Evolutionary conservation across 2,113 vertebrate genomes (phyloP).

Genomic region (Lipotes vexillifer): DNA sequence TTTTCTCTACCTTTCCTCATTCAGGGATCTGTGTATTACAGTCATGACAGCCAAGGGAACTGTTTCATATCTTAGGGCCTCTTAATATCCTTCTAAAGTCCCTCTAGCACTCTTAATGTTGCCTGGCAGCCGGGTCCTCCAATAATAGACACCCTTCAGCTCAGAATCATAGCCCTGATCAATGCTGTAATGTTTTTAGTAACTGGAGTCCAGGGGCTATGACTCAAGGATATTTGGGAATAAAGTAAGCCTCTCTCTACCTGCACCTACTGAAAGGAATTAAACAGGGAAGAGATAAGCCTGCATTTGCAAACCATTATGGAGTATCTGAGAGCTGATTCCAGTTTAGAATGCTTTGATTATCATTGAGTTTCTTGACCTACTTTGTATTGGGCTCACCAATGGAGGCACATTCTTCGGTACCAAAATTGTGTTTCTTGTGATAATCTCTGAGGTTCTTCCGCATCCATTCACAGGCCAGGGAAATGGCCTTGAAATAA

Average conservation of each 20-base stretch:
- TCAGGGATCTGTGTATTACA: neutral
- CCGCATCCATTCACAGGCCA: neutral
- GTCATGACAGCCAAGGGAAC: conserved; percentile 7
- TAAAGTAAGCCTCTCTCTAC: neutral
- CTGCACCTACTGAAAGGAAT: neutral
- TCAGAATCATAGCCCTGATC: conserved; percentile 49
- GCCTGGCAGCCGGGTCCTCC: conserved; percentile 55
- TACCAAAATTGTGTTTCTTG: neutral
- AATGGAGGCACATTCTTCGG: neutral
- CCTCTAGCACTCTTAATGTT: conserved; percentile 53
- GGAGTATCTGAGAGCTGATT: conserved; percentile 32
- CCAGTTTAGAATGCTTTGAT: conserved; percentile 46
- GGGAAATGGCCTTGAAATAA: conserved; percentile 14
- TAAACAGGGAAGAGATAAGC: neutral
- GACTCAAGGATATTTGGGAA: conserved; percentile 50
- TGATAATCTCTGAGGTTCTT: neutral
- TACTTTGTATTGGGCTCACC: conserved; percentile 9
- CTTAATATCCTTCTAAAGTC: conserved; percentile 40
- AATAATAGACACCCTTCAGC: conserved; percentile 55
- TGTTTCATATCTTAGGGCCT: conserved; percentile 41
- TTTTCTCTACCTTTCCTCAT: neutral
- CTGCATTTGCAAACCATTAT: conserved; percentile 28
- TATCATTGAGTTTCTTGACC: conserved; percentile 28
- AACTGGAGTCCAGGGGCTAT: conserved; percentile 41
- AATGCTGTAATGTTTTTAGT: conserved; percentile 37